Base-by-base conservation (phyloP, 2,113 vertebrate genomes). In the Panthera uncia region DNA sequence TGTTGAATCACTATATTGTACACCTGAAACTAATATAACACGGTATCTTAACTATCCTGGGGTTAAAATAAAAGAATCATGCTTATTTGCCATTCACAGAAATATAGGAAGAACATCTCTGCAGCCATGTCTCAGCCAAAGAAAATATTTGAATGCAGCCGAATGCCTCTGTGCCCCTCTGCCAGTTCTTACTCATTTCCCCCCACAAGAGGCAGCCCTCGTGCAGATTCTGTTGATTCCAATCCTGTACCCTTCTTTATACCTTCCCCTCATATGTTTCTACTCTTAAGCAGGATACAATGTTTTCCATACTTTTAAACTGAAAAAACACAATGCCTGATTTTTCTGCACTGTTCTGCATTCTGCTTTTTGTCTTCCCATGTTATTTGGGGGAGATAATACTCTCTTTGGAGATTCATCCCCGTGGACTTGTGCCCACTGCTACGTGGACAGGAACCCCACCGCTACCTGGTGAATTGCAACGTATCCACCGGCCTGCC, bases 161-260 rank as follows among this genome's bases (percentile, higher is more conserved):
- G 12, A 76, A 36, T 19, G 5, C 1, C 1, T 36, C 2, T 2
- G 1, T 31, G 25, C 1, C 2, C 2, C 38, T 48, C 3, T 63
- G 5, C 11, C 3, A 23, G 0, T 9, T n/a, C 8, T 82, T 23
- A 61, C 21, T 41, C 57, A 50, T 73, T 69, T 65, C 19, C 27
- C 23, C 29, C 6, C 23, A 21, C 25, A 27, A 29, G 15, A 84
- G 16, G 18, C 8, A 61, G 61, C 7, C 9, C 83, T n/a, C 27
- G 52, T 92, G 85, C 6, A 73, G 50, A 69, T 50, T 69, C 73
- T 25, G 4, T 23, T 86, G 38, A 57, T 81, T 52, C 29, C 45
- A 74, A 31, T 71, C 38, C 65, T 65, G 33, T 71, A 69, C 1
- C 36, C 48, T 81, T 91, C 66, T 95, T 85, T 23, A 50, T 50